phyloP scores from a whole-genome alignment of 1,140 invertebrate genomes.

The Sitobion miscanthi region DNA sequence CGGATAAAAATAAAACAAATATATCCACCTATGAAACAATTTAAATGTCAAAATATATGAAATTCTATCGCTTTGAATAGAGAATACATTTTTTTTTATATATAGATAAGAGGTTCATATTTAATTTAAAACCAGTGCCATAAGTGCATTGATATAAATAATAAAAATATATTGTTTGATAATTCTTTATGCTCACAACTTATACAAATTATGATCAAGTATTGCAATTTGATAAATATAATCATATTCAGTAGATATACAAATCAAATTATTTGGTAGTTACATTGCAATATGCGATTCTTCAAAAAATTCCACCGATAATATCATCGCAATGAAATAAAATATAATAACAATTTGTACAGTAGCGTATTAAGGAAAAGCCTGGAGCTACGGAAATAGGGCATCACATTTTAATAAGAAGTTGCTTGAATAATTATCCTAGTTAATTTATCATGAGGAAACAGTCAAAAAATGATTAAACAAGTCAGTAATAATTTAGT shows the following conservation, averaged over 20 bases:
- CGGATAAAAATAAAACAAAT: too few species aligned
- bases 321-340: not conserved
- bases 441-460: not conserved
- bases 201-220: not conserved
- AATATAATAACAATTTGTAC: not conserved
- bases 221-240: not conserved
- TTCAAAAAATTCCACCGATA: not conserved
- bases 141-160: too few species aligned
- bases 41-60: too few species aligned
- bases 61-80: too few species aligned
- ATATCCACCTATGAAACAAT: too few species aligned
- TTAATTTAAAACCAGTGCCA: too few species aligned
- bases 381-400: not conserved
- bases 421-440: not conserved
- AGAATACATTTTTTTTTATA: too few species aligned
- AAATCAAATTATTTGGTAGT: too few species aligned
- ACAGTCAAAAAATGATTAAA: not conserved
- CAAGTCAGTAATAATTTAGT: not conserved
- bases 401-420: constrained; percentile 1
- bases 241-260: not conserved
- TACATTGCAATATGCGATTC: not conserved
- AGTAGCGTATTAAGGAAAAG: not conserved
- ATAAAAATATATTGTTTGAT: too few species aligned
- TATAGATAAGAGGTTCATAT: too few species aligned
- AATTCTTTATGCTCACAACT: not conserved